Conservation (phyloP, 1,140 invertebrate genomes). For the Ceratosolen solmsi region DNA sequence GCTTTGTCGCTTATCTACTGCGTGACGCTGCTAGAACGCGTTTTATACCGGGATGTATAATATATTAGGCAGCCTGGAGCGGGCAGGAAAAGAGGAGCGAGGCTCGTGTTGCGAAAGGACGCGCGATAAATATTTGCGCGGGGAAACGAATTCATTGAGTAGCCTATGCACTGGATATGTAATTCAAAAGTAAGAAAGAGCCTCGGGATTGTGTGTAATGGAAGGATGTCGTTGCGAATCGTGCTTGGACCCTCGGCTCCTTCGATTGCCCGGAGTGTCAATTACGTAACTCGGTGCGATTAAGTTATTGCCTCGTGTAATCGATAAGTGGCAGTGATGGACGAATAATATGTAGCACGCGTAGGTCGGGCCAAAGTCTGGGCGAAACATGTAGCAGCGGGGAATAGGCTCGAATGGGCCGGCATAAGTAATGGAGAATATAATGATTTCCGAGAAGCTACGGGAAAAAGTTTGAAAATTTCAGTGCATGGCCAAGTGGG, state of each 20-base stretch:
- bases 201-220: too few species aligned
- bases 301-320: not conserved
- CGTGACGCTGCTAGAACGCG: slow-evolving; percentile 30
- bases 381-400: too few species aligned
- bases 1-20: slow-evolving; percentile 46
- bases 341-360: too few species aligned
- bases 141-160: too few species aligned
- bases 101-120: not conserved
- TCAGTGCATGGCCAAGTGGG: not conserved
- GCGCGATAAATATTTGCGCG: not conserved
- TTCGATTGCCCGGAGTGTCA: too few species aligned
- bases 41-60: slow-evolving; percentile 13
- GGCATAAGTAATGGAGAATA: too few species aligned
- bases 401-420: too few species aligned
- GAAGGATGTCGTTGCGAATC: not conserved
- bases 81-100: not conserved
- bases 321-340: too few species aligned
- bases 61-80: not conserved
- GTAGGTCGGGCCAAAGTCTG: too few species aligned
- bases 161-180: too few species aligned
- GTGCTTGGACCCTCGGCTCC: not conserved
- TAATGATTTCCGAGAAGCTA: not conserved
- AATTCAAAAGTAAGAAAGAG: too few species aligned
- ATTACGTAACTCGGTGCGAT: not conserved
- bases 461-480: not conserved